Conservation (phyloP, 2,797 vertebrate species). For the Lepilemur septentrionalis region DNA sequence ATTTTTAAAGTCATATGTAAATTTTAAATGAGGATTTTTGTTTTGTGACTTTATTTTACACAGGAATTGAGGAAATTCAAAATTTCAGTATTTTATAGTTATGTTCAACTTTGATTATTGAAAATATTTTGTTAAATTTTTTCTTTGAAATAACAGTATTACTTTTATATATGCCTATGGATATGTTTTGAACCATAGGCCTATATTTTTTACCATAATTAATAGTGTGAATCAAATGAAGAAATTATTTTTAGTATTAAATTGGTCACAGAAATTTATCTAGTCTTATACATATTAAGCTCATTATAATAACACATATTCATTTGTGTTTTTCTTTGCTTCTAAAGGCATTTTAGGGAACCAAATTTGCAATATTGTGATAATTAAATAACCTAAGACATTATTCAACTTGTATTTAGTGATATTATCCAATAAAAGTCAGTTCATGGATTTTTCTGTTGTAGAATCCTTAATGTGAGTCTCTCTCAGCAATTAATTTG, state of each 20-base stretch:
- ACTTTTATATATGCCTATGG: neutral
- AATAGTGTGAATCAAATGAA: neutral
- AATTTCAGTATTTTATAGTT: neutral
- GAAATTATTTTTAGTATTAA: neutral
- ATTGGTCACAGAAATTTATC: neutral
- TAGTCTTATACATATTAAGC: neutral
- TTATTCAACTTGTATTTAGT: neutral
- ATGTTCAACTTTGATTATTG: neutral
- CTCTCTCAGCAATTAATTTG: neutral
- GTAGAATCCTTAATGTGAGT: neutral
- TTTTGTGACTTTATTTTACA: neutral
- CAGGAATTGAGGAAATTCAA: neutral
- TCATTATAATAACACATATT: neutral
- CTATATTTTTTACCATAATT: neutral
- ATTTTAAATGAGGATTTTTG: conserved; percentile 44
- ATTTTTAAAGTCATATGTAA: conserved; percentile 25
- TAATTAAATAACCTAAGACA: neutral
- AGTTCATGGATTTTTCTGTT: neutral
- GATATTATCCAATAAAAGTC: neutral
- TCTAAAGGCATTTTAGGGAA: neutral
- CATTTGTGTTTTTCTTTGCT: neutral
- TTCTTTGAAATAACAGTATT: neutral
- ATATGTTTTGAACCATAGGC: neutral
- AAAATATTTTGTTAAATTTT: neutral
- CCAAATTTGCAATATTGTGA: neutral